A percentile compares a stretch with the other conserved stretches of the same genome.
These are phyloP conservation scores for Himalopsyche kuldschensis DNA, from an alignment of 2,888 invertebrate genomes.

Conservation along the genomic window DNA sequence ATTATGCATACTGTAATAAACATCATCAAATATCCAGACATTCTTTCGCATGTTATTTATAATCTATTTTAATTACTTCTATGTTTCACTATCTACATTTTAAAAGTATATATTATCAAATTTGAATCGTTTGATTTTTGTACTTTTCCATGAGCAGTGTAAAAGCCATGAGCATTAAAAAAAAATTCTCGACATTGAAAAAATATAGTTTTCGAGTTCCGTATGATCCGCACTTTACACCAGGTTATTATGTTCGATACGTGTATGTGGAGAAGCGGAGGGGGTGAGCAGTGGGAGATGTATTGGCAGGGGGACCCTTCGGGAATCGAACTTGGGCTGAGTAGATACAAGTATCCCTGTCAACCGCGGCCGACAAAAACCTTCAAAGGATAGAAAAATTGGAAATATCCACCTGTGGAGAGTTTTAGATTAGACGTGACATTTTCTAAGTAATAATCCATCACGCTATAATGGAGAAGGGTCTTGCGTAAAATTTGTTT, in stretches of 20 bases:
- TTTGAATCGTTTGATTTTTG: no score
- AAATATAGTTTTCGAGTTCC: neutral
- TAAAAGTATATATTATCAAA: no score
- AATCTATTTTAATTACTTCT: no score
- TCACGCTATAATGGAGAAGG: neutral
- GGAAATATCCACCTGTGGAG: neutral
- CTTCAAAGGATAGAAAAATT: conserved; percentile 20
- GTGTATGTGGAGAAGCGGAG: neutral
- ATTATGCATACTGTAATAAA: no score
- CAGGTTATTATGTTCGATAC: conserved; percentile 16
- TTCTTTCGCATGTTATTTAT: no score
- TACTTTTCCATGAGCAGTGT: no score
- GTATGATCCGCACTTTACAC: neutral
- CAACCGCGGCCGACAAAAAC: conserved; percentile 19
- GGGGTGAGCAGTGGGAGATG: neutral
- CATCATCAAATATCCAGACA: no score
- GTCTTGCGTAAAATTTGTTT: neutral
- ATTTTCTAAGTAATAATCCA: neutral
- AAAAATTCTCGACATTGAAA: no score
- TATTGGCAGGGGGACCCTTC: conserved; percentile 7
- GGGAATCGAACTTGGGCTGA: conserved; percentile 27
- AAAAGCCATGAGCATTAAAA: no score
- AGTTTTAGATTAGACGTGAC: neutral
- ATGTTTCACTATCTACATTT: no score
- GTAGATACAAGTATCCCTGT: conserved; percentile 29